Conservation (phyloP, 2,113 vertebrate genomes). For the Megaleporinus macrocephalus region DNA sequence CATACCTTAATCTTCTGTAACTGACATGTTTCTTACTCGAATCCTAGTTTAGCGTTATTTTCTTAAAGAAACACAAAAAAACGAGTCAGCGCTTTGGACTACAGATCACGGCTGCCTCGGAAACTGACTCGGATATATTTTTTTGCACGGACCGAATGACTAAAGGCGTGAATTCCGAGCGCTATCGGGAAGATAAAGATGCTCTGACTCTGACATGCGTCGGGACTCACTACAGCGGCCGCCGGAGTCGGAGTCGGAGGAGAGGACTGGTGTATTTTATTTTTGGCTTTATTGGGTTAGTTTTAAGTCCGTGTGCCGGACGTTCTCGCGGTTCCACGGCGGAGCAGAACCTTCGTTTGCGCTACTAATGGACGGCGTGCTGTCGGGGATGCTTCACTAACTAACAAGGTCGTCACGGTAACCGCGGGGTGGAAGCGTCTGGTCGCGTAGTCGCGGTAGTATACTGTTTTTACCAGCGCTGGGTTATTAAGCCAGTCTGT, state of each 20-base stretch:
- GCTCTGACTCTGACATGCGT: slow-evolving; percentile 59
- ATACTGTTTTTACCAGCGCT: background rate
- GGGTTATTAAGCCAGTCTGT: background rate
- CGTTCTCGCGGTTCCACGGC: background rate
- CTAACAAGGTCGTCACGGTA: too few species aligned
- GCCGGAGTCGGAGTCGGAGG: background rate
- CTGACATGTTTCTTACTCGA: slow-evolving; percentile 90
- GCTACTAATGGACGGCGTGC: background rate
- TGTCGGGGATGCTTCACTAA: slow-evolving; percentile 34
- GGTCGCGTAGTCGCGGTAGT: background rate
- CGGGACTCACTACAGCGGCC: slow-evolving; percentile 59
- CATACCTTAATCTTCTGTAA: slow-evolving; percentile 93
- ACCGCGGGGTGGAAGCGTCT: too few species aligned
- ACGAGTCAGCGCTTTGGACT: slow-evolving; percentile 80
- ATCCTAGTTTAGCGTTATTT: slow-evolving; percentile 91
- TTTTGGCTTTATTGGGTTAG: slow-evolving; percentile 62
- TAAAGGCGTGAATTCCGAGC: slow-evolving; percentile 62
- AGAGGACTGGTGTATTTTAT: slow-evolving; percentile 21
- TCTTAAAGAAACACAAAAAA: too few species aligned
- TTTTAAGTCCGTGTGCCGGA: slow-evolving; percentile 57
- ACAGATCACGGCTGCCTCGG: slow-evolving; percentile 80
- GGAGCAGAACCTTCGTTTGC: background rate
- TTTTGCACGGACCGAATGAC: slow-evolving; percentile 82
- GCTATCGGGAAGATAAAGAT: slow-evolving; percentile 61
- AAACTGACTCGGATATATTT: slow-evolving; percentile 81